phyloP scores from a whole-genome alignment of 2,113 vertebrate genomes.

The Rhipidura dahli region DNA sequence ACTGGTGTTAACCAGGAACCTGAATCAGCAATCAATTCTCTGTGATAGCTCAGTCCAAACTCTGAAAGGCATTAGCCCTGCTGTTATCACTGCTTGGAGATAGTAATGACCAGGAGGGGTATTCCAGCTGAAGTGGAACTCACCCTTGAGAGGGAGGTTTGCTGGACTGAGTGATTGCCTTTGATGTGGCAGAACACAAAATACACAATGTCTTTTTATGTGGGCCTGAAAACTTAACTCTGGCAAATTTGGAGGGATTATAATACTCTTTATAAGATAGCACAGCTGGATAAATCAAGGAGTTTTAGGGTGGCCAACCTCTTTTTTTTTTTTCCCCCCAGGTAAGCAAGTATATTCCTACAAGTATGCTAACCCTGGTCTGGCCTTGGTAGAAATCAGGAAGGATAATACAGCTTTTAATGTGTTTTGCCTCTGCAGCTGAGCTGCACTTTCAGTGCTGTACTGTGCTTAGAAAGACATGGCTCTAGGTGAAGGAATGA shows the following conservation, averaged over 20 bases:
- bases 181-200: neutral
- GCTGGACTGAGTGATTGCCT: neutral
- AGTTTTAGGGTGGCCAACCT: neutral
- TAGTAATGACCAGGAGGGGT: neutral
- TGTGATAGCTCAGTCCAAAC: neutral
- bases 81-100: neutral
- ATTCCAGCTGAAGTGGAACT: neutral
- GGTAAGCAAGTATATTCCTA: neutral
- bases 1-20: neutral
- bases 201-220: neutral
- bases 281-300: neutral
- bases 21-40: neutral
- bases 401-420: neutral
- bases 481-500: neutral
- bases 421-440: neutral
- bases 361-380: neutral
- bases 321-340: neutral
- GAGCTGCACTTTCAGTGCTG: neutral
- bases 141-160: neutral
- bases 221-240: neutral
- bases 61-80: neutral
- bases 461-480: neutral
- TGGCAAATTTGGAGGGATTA: neutral
- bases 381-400: neutral
- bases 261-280: neutral